A percentile compares a stretch with the other conserved stretches of the same genome.
Conservation (phyloP, 2,888 invertebrate species). For the Morinoia aosen region DNA sequence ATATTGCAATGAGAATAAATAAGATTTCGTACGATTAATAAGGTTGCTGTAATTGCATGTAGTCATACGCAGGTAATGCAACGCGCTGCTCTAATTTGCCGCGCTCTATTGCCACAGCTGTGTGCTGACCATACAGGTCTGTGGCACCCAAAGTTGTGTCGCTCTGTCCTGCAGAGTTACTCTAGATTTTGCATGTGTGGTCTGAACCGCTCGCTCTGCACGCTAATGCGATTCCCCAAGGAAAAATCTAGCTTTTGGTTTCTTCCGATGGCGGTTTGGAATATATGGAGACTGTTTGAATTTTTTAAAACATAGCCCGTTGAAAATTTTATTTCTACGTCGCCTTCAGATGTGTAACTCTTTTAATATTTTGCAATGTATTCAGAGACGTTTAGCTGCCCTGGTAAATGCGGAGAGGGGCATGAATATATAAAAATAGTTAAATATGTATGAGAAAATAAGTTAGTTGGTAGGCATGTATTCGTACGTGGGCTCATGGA, state of each 20-base stretch:
- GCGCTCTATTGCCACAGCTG: not conserved
- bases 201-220: not conserved
- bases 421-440: no score
- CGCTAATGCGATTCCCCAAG: not conserved
- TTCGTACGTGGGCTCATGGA: no score
- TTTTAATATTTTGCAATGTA: not conserved
- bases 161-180: not conserved
- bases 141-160: not conserved
- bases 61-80: no score
- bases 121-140: not conserved
- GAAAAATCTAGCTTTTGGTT: not conserved
- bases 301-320: no score
- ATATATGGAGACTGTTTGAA: not conserved
- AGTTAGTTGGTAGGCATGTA: not conserved
- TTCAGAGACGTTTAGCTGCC: not conserved
- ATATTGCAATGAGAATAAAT: no score
- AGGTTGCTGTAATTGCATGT: no score
- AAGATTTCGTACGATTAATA: no score
- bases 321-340: no score
- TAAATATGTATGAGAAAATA: no score
- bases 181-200: no score
- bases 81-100: no score
- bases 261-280: not conserved
- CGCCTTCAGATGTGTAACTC: no score
- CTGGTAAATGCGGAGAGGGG: not conserved